These are phyloP conservation scores for Allolobophora icterica DNA, from an alignment of 2,888 invertebrate genomes.

Conservation along the genomic window DNA sequence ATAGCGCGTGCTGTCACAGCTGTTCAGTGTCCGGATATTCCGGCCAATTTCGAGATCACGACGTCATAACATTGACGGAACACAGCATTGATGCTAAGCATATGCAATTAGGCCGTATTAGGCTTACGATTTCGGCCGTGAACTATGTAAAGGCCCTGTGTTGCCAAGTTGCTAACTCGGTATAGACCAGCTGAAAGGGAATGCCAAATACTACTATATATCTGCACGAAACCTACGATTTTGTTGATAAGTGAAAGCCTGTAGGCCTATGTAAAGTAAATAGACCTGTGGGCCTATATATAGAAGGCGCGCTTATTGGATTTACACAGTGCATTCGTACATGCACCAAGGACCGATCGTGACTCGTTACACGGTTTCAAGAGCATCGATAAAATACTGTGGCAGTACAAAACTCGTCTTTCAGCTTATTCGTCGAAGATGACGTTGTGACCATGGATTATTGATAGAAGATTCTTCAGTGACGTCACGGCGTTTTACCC, in stretches of 20 bases:
- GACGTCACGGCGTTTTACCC: background rate
- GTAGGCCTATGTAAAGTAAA: background rate
- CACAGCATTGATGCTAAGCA: background rate
- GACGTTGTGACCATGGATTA: conserved; percentile 6
- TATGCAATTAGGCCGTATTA: conserved; percentile 3
- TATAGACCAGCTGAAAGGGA: no score
- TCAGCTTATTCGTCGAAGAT: background rate
- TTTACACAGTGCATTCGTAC: background rate
- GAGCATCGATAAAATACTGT: background rate
- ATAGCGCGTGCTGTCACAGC: background rate
- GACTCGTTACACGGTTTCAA: no score
- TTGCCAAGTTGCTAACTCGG: background rate
- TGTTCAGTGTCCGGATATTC: background rate
- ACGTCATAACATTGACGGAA: background rate
- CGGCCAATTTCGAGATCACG: background rate
- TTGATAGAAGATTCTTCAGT: background rate
- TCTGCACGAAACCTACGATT: background rate
- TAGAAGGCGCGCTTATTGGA: background rate
- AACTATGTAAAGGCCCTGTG: background rate
- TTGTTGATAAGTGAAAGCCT: background rate
- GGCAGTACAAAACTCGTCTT: background rate
- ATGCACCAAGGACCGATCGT: no score
- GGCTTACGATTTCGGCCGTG: background rate
- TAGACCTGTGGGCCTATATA: background rate
- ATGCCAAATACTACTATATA: background rate